Base-by-base conservation (phyloP, 2,888 invertebrate species). In the Lathronympha strigana region DNA sequence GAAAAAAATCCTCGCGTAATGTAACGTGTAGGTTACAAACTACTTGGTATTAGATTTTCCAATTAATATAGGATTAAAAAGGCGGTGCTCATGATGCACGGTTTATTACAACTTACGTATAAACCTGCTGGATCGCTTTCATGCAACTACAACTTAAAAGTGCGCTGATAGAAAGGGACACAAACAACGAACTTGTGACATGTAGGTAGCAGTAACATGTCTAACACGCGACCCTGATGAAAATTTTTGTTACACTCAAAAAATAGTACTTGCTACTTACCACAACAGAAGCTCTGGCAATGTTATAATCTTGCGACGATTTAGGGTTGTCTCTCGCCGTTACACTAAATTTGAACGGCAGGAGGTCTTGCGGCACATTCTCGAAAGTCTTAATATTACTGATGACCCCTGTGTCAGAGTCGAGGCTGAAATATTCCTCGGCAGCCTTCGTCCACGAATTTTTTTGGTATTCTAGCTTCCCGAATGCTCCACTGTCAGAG, bases 401-500 rank as follows among this genome's bases (percentile, higher is more conserved):
- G 2, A 98, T 93, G 31, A 96, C 94, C 0, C 98, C 98, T 0
- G 96, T 95, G 17, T 94, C 94, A 0, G 94, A 83, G 69, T 97
- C 95, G 28, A 98, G 93, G 28, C 92, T 87, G 80, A 97, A 97
- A 77, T 95, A 96, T 62, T 95, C 94, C 3, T 93, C 93, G 11
- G 86, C 92, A 13, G 83, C 86, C 76, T 81, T 90, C 36, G 79
- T 90, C 92, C 86, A 93, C 0, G 87, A 92, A 73, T 86, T 91
- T 73, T 91, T 91, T 8, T 88, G 89, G 83, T 97, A 98, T 70
- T 94, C 94, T 21, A 98, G 88, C 77, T 94, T 94, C 1, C 98
- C 98, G 81, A 94, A 96, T 69, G 95, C 94, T 0, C 97, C 97
- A 61, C 96, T 96, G 81, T 98, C 98, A 71, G 94, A 94, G 84